phyloP scores from a whole-genome alignment of 2,113 vertebrate genomes.

The Kryptolebias marmoratus region DNA sequence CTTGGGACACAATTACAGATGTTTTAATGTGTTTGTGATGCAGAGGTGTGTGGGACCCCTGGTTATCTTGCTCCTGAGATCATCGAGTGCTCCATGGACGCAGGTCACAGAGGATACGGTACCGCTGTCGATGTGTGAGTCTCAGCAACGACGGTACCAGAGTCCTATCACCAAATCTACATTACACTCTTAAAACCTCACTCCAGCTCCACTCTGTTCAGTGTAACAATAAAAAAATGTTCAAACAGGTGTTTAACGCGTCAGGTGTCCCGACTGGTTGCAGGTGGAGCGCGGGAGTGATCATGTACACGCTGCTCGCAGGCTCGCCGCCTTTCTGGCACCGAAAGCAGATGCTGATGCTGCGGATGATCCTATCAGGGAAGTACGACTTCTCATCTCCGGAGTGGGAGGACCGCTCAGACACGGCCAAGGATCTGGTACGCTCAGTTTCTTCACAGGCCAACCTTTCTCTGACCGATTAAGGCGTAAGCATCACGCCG shows the following conservation, averaged over 20 bases:
- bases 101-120: slow-evolving; percentile 86
- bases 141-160: background rate
- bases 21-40: slow-evolving; percentile 21
- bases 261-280: background rate
- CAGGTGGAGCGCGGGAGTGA: slow-evolving; percentile 97
- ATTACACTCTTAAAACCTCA: background rate
- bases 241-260: too few species aligned
- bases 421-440: slow-evolving; percentile 97
- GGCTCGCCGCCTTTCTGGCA: slow-evolving; percentile 99
- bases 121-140: slow-evolving; percentile 95
- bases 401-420: slow-evolving; percentile 95
- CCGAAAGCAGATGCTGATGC: slow-evolving; percentile 98
- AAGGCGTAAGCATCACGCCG: background rate
- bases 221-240: too few species aligned
- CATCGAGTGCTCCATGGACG: slow-evolving; percentile 95
- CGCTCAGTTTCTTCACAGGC: background rate
- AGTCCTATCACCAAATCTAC: background rate
- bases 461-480: too few species aligned
- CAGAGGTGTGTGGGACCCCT: slow-evolving; percentile 96
- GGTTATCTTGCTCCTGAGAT: slow-evolving; percentile 96
- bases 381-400: slow-evolving; percentile 90
- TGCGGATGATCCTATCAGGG: slow-evolving; percentile 93
- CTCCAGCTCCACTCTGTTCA: too few species aligned
- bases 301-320: slow-evolving; percentile 97
- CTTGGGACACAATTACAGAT: background rate